Evolutionary conservation across 2,797 vertebrate genomes (phyloP), one percentile per base, ranked within the genome.

Genomic region (Etheostoma perlongum): DNA sequence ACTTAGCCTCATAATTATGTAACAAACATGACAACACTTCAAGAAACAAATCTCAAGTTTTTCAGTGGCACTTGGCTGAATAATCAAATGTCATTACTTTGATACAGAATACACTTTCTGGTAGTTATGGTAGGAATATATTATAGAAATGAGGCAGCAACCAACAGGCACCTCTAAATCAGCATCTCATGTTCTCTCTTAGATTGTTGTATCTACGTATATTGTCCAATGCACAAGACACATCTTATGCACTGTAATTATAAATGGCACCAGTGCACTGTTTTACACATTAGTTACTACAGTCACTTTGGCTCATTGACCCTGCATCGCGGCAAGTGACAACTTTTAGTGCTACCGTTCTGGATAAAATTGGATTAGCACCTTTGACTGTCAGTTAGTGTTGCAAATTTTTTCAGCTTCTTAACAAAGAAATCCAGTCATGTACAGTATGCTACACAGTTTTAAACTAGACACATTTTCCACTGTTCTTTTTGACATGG

Each of bases 11-110:
- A 76, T 74, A 55, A 81, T 59, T 6, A 47, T 59, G 47, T 2
- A 70, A 84, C 62, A 85, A 82, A 89, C 76, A 86, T 74, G 81
- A 89, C 70, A 81, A 69, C 55, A 83, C 57, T 81, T 83, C 42
- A 61, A 82, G 59, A 71, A 89, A 77, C 23, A 83, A 76, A 85
- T 85, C 63, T 84, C 68, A 86, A 66, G 72, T 78, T 90, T 85
- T 90, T 85, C 76, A 88, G 88, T 91, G 91, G 90, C 92, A 92
- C 91, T 92, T 91, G 88, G 87, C 88, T 91, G 79, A 89, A 92
- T 87, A 68, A 87, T 86, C 85, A 85, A 73, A 85, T 84, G 76
- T 90, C 76, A 83, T 87, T 46, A 76, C 70, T 83, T 85, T 81
- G 84, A 89, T 84, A 81, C 55, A 85, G 84, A 88, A 89, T 74